Conservation (phyloP, 2,113 vertebrate genomes). For the Mionectes macconnelli region DNA sequence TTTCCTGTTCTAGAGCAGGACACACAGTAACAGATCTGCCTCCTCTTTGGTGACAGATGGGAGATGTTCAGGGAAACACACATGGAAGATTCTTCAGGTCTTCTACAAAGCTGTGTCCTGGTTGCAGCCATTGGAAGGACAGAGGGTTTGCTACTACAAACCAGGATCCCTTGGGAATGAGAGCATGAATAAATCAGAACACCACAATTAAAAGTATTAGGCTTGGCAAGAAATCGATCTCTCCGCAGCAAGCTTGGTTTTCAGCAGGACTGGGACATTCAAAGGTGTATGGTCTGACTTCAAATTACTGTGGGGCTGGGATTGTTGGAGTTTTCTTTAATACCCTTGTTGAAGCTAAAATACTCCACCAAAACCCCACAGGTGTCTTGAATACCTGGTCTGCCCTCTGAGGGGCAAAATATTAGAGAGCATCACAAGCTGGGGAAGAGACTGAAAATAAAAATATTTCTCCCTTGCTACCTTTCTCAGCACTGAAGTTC, state of each 20-base stretch:
- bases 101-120: neutral
- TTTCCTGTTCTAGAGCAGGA: neutral
- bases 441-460: neutral
- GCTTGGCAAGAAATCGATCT: neutral
- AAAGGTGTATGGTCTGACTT: neutral
- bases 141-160: neutral
- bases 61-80: neutral
- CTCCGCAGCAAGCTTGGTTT: neutral
- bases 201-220: conserved; percentile 1
- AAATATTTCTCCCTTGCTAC: neutral
- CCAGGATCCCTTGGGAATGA: neutral
- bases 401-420: neutral
- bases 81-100: neutral
- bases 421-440: neutral
- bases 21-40: neutral
- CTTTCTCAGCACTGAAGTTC: neutral
- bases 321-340: neutral
- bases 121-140: neutral
- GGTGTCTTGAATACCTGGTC: neutral
- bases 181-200: conserved; percentile 9
- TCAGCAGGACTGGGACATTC: neutral
- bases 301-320: neutral
- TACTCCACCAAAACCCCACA: neutral
- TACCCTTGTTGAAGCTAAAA: neutral
- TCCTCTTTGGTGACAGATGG: neutral